Evolutionary conservation across 2,797 vertebrate species (phyloP), one percentile per base, ranked within the genome.

Genomic region (Pterois miles): DNA sequence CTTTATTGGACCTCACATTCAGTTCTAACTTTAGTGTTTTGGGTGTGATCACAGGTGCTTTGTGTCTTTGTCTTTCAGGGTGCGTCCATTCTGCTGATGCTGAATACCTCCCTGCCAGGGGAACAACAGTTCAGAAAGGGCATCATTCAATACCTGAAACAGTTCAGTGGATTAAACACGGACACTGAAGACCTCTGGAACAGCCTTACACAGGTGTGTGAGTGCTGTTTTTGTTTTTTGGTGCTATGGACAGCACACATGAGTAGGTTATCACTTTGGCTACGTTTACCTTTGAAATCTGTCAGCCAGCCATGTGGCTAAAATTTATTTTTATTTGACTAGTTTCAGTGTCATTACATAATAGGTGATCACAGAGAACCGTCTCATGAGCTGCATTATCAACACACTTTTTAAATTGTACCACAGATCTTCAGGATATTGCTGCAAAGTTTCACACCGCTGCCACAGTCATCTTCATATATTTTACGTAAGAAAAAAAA

Each of bases 11-110:
- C 18, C 4, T 78, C 16, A 60, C 14, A 20, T 22, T 64, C 13
- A 7, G 6, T 59, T 54, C 5, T 9, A 54, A 22, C 4, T 18
- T 20, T 65, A 25, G 33, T 66, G 50, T 23, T 75, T 71, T 43
- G 13, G 31, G 5, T 80, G 22, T 73, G n/a, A 65, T 50, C 31
- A 13, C 23, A 36, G n/a, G 52, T 66, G 22, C 22, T 78, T 56
- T 82, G 8, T 73, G 10, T 4, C 6, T 85, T 31, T 88, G 12
- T 83, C 67, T 76, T 84, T 2, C 56, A 99, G 98, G 98, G 98
- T 18, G 97, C 98, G 36, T 98, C 97, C 38, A 95, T 99, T 88
- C 95, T 99, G 79, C 91, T 96, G 83, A 99, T 99, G 98, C 89
- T 99, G 69, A 97, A 96, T 27, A 92, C 95, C 29, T 97, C 88